Evolutionary conservation across 2,797 vertebrate genomes (phyloP).

Genomic region (Anabas testudineus): DNA sequence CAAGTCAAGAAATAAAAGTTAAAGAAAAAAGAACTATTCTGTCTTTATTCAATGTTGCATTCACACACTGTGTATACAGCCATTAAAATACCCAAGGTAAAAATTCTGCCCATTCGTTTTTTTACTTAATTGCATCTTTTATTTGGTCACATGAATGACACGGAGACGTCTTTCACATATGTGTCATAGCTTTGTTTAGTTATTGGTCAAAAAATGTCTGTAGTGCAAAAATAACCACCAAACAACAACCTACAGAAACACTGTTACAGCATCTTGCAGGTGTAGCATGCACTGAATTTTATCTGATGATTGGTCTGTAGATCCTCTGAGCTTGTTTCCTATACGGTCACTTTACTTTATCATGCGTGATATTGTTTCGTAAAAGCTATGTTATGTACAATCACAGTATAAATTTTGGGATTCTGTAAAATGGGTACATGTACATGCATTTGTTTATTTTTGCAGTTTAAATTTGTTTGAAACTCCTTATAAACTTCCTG

Average conservation of each 20-base stretch:
- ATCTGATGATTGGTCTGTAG: too few relatives aligned
- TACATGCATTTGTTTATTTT: too few relatives aligned
- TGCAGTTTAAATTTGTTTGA: too few relatives aligned
- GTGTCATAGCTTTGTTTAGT: conserved; percentile 8
- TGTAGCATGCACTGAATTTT: neutral
- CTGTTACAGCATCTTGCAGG: neutral
- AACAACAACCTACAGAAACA: neutral
- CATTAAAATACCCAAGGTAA: conserved; percentile 52
- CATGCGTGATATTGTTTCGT: too few relatives aligned
- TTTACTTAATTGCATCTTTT: conserved; percentile 48
- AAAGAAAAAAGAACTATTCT: conserved; percentile 31
- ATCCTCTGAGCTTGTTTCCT: too few relatives aligned
- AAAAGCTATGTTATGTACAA: too few relatives aligned
- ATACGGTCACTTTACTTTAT: too few relatives aligned
- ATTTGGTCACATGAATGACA: conserved; percentile 29
- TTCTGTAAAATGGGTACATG: too few relatives aligned
- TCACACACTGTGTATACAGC: conserved; percentile 15
- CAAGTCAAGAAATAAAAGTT: conserved; percentile 22
- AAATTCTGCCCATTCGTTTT: conserved; percentile 34
- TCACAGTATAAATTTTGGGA: too few relatives aligned
- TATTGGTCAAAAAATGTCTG: neutral
- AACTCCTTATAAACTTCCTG: too few relatives aligned
- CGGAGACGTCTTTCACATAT: conserved; percentile 11
- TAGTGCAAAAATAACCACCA: neutral
- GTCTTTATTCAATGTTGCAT: conserved; percentile 28